phyloP scores from a whole-genome alignment of 2,888 invertebrate species.

The Sepioteuthis lessoniana region DNA sequence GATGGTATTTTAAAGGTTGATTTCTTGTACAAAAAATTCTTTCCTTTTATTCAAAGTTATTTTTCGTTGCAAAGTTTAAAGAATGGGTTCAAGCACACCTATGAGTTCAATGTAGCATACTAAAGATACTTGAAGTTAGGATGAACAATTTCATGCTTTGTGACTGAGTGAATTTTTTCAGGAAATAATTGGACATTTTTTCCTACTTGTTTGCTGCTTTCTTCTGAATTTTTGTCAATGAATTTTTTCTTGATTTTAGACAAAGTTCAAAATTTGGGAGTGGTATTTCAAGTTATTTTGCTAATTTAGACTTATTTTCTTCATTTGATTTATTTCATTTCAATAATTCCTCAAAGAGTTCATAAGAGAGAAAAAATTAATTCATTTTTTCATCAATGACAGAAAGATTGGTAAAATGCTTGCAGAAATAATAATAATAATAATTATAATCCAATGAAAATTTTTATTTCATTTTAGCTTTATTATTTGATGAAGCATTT shows the following conservation, averaged over 20 bases:
- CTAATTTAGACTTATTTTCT: background rate
- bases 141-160: background rate
- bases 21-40: background rate
- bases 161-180: background rate
- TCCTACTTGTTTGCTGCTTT: background rate
- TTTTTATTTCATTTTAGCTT: too few species aligned
- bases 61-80: background rate
- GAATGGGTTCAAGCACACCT: background rate
- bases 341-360: background rate
- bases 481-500: too few species aligned
- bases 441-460: too few species aligned
- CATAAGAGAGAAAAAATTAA: too few species aligned
- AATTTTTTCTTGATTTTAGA: background rate
- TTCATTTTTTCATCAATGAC: too few species aligned
- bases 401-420: too few species aligned
- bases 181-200: background rate
- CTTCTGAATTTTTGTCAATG: background rate
- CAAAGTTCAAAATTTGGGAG: background rate
- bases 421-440: too few species aligned
- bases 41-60: background rate
- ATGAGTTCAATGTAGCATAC: background rate
- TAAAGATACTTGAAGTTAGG: too few species aligned
- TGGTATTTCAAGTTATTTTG: background rate
- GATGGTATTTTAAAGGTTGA: background rate
- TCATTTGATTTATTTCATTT: background rate